phyloP scores from a whole-genome alignment of 2,797 vertebrate species.

The Glyptemys insculpta region DNA sequence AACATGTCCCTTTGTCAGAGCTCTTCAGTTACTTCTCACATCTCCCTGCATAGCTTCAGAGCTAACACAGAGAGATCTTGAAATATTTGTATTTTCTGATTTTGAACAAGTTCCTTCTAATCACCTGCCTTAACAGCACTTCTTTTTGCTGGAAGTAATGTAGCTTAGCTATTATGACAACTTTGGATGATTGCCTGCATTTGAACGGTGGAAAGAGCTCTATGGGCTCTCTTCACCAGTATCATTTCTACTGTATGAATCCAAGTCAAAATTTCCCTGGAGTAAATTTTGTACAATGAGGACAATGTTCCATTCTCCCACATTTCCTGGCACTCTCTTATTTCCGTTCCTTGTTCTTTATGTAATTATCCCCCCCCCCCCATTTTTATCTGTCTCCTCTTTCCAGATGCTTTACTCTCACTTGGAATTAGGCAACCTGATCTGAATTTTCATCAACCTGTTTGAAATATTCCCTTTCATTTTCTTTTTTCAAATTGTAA shows the following conservation, averaged over 20 bases:
- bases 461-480: neutral
- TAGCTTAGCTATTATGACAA: neutral
- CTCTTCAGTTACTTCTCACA: neutral
- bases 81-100: neutral
- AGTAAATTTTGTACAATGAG: neutral
- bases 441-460: neutral
- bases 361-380: neutral
- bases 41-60: neutral
- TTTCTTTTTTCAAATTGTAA: neutral
- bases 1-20: neutral
- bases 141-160: neutral
- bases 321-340: neutral
- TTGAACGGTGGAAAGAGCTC: neutral
- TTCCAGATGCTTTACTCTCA: neutral
- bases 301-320: neutral
- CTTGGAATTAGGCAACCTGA: neutral
- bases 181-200: neutral
- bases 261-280: neutral
- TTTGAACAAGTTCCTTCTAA: neutral
- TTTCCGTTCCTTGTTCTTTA: neutral
- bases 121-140: neutral
- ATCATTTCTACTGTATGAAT: neutral
- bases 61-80: neutral
- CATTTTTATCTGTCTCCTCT: neutral
- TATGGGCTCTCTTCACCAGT: neutral